Percentiles rank a stretch among this genome's conserved stretches.
Conservation (phyloP, 2,888 invertebrate genomes). For the Aquatica leii region DNA sequence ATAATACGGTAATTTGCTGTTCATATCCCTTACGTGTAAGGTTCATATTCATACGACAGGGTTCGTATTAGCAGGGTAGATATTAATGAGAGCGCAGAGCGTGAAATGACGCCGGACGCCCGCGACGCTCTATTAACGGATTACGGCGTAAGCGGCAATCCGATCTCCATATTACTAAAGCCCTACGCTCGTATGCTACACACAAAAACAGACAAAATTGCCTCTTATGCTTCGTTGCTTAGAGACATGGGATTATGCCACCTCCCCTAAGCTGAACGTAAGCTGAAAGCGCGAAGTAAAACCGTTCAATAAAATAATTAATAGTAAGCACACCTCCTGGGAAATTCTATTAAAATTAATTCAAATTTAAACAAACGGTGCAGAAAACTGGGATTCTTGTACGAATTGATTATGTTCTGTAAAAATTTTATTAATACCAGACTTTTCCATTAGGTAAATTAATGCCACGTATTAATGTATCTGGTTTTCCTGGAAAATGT, state of each 20-base stretch:
- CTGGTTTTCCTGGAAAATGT: slow-evolving; percentile 42
- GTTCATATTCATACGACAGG: slow-evolving; percentile 35
- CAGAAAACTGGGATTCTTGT: slow-evolving; percentile 24
- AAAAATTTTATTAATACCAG: slow-evolving; percentile 34
- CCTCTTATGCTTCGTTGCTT: slow-evolving; percentile 55
- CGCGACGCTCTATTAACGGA: slow-evolving; percentile 56
- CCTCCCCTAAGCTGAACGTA: slow-evolving; percentile 46
- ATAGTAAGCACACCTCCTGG: slow-evolving; percentile 53
- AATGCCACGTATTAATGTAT: slow-evolving; percentile 41
- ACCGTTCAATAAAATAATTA: slow-evolving; percentile 60
- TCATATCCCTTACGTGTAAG: slow-evolving; percentile 25
- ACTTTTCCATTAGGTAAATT: slow-evolving; percentile 47
- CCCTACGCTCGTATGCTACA: slow-evolving; percentile 48
- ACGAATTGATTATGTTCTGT: slow-evolving; percentile 24
- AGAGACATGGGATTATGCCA: slow-evolving; percentile 55
- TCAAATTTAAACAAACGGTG: slow-evolving; percentile 28
- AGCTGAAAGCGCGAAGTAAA: slow-evolving; percentile 43
- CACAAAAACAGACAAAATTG: slow-evolving; percentile 56
- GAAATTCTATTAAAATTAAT: slow-evolving; percentile 42
- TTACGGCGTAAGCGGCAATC: slow-evolving; percentile 56
- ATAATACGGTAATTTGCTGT: slow-evolving; percentile 30
- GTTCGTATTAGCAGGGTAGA: slow-evolving; percentile 41
- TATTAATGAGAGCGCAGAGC: slow-evolving; percentile 57
- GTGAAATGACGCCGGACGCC: slow-evolving; percentile 58
- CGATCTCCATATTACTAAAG: slow-evolving; percentile 57